A percentile compares a stretch with the other conserved stretches of the same genome.
Evolutionary conservation across 2,113 vertebrate genomes (phyloP).

Genomic region (Eptatretus burgeri): DNA sequence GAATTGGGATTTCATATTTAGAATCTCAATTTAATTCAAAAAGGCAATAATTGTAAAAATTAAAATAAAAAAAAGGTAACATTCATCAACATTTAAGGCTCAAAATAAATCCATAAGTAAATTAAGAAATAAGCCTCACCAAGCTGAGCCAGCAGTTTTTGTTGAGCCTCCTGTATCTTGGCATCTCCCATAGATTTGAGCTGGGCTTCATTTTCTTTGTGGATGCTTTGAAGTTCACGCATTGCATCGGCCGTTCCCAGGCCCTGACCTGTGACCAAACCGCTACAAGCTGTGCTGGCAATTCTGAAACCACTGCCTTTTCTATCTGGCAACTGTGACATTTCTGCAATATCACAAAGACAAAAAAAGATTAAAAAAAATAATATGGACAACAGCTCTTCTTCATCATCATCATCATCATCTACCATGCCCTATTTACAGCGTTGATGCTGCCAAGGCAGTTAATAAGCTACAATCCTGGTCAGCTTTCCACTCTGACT

Average conservation of each 20-base stretch:
- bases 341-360: too few species aligned
- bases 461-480: too few species aligned
- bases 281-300: neutral
- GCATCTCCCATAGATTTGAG: constrained; percentile 30
- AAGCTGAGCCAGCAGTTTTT: constrained; percentile 34
- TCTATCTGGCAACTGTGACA: too few species aligned
- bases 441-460: too few species aligned
- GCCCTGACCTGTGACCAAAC: constrained; percentile 28
- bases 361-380: too few species aligned
- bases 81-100: neutral
- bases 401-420: too few species aligned
- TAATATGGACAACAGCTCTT: too few species aligned
- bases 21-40: too few species aligned
- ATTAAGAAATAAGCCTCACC: constrained; percentile 19
- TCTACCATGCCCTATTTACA: too few species aligned
- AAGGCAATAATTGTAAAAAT: accelerated
- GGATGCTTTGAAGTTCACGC: constrained; percentile 39
- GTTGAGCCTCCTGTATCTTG: constrained; percentile 48
- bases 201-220: constrained; percentile 41
- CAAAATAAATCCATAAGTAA: constrained; percentile 9
- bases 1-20: too few species aligned
- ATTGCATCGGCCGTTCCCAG: constrained; percentile 19
- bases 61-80: constrained; percentile 12
- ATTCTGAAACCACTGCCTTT: too few species aligned
- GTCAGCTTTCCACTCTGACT: too few species aligned